Conservation (phyloP, 2,888 invertebrate species). For the Pantelozetes paolii region DNA sequence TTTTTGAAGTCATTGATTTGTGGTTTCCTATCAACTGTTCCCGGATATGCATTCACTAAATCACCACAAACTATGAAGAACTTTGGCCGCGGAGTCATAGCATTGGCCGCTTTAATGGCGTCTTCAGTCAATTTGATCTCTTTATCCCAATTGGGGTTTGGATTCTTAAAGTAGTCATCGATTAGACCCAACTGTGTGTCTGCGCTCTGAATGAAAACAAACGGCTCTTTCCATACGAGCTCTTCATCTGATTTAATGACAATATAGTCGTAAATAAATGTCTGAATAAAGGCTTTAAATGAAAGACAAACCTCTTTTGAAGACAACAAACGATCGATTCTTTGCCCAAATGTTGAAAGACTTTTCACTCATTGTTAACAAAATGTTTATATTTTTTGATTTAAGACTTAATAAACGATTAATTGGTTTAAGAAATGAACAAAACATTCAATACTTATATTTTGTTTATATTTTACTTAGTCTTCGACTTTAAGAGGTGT, state of each 20-base stretch:
- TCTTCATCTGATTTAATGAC: slow-evolving; percentile 14
- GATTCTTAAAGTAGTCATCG: slow-evolving; percentile 51
- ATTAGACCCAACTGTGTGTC: slow-evolving; percentile 58
- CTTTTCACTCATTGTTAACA: neutral
- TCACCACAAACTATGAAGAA: slow-evolving; percentile 58
- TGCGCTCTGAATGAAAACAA: slow-evolving; percentile 56
- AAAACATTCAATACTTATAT: too few relatives aligned
- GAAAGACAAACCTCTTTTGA: slow-evolving; percentile 32
- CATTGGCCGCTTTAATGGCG: slow-evolving; percentile 54
- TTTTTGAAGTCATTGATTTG: slow-evolving; percentile 55
- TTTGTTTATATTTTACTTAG: too few relatives aligned
- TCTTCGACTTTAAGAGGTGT: too few relatives aligned
- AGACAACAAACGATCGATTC: slow-evolving; percentile 11
- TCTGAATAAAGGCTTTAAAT: neutral
- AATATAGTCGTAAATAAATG: neutral
- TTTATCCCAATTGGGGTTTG: slow-evolving; percentile 53
- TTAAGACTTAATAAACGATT: too few relatives aligned
- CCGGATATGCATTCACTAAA: slow-evolving; percentile 56
- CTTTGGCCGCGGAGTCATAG: slow-evolving; percentile 54
- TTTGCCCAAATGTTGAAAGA: slow-evolving; percentile 8
- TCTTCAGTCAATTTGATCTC: slow-evolving; percentile 53
- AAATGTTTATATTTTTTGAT: neutral
- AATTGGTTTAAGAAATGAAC: too few relatives aligned
- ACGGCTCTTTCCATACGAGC: slow-evolving; percentile 53
- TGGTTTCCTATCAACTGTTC: slow-evolving; percentile 45